Percentiles rank a stretch among this genome's conserved stretches.
phyloP scores from a whole-genome alignment of 2,113 vertebrate genomes.

The Colossoma macropomum region DNA sequence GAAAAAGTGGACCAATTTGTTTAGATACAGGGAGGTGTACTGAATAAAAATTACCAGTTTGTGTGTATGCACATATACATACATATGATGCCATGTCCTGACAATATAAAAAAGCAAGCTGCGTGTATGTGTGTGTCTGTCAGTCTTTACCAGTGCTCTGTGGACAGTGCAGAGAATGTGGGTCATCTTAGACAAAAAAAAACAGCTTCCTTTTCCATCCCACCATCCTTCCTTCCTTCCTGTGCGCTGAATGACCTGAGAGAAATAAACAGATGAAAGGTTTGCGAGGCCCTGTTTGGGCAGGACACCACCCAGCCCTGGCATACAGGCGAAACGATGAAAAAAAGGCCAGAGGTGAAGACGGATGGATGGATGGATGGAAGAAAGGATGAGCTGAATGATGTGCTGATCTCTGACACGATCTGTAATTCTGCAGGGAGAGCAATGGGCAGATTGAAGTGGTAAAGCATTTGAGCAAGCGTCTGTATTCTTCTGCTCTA shows the following conservation, averaged over 20 bases:
- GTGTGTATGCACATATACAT: no score
- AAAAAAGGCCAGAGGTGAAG: neutral
- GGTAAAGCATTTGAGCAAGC: neutral
- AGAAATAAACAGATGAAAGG: neutral
- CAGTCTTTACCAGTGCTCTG: neutral
- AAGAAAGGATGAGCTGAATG: conserved; percentile 1
- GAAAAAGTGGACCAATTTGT: no score
- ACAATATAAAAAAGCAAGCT: no score
- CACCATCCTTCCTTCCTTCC: neutral
- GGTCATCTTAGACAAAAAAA: neutral
- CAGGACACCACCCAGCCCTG: conserved; percentile 23
- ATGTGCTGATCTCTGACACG: conserved; percentile 8
- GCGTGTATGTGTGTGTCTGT: neutral
- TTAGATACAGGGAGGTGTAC: no score
- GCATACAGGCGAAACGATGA: neutral
- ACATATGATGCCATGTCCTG: no score
- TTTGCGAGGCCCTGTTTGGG: neutral
- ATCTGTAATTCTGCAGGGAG: neutral
- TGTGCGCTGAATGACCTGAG: neutral
- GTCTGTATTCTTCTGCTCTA: neutral
- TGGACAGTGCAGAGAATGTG: neutral
- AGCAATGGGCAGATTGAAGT: neutral
- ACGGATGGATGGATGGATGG: neutral
- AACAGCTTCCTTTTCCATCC: neutral
- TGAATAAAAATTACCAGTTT: no score